Base-by-base conservation (phyloP, 2,797 vertebrate genomes). In the Falco cherrug region DNA sequence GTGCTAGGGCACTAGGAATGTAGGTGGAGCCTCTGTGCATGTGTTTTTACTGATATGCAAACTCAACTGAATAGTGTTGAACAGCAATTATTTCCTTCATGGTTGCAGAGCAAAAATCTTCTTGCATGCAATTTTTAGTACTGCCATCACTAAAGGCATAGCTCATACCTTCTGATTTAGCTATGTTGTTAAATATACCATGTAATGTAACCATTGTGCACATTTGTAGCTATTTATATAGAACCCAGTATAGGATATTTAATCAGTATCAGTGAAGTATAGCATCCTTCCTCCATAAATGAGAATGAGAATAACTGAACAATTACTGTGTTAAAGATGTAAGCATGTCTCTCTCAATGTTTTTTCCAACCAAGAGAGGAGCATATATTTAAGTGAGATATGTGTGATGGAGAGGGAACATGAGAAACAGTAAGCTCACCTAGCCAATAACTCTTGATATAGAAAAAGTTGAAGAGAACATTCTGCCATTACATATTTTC, bases 41-140 rank as follows among this genome's bases (percentile, higher is more conserved):
- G 96, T 97, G 78, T 89, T 96, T 94, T 95, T 74, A 93, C 93
- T 97, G 97, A 97, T 97, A 97, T 96, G 96, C 96, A 97, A 97
- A 97, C 88, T 6, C 96, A 96, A 96, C 47, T 81, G 83, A 95
- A 91, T 77, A 94, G 76, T 95, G 51, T 81, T 95, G 94, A 97
- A 95, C 96, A 95, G 95, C 93, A 98, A 98, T 98, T 97, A 97
- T 86, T 97, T 95, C 86, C 51, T 97, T 90, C 92, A 95, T 93
- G 95, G 95, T 94, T 96, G 91, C 97, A 96, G 94, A 97, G 96
- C 91, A 95, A 96, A 95, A 97, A 93, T 94, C 95, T 94, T 91
- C 86, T 77, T 88, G 90, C 84, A 92, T 83, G 87, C 94, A 95
- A n/a, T 97, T 48, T 68, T 79, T 90, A 95, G 83, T 81, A 85